These are phyloP conservation scores for Rhodeus uyekii DNA, from an alignment of 2,797 vertebrate species.

Conservation along the genomic window DNA sequence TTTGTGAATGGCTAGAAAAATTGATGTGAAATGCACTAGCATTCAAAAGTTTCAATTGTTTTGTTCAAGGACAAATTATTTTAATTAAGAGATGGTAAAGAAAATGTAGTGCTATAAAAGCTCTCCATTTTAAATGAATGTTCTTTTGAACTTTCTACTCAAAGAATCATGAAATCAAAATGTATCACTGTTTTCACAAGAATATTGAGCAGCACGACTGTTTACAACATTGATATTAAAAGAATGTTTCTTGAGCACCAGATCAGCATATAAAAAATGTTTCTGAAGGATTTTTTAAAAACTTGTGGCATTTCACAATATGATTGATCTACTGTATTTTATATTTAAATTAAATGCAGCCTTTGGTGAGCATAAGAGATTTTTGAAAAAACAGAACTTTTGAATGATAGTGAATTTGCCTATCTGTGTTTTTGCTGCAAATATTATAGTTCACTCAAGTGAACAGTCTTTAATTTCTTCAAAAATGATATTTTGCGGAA, in stretches of 20 bases:
- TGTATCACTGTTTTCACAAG: neutral
- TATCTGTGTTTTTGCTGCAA: no score
- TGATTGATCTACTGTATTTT: neutral
- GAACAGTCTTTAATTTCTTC: no score
- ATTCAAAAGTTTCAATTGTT: neutral
- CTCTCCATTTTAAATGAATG: neutral
- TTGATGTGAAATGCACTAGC: neutral
- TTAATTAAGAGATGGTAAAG: neutral
- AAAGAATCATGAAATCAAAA: neutral
- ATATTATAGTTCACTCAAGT: neutral
- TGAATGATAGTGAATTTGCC: neutral
- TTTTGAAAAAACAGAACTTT: neutral
- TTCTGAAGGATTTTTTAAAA: neutral
- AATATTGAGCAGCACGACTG: neutral
- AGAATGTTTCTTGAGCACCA: neutral
- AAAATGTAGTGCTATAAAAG: neutral
- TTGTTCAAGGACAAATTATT: neutral
- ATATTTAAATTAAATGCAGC: neutral
- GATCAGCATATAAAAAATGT: neutral
- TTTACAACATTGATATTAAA: neutral
- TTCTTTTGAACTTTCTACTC: neutral
- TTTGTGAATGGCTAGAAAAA: neutral
- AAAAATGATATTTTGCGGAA: neutral
- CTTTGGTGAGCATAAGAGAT: neutral
- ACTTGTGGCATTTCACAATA: neutral